Base-by-base conservation (phyloP, 2,797 vertebrate species). In the Champsocephalus esox region DNA sequence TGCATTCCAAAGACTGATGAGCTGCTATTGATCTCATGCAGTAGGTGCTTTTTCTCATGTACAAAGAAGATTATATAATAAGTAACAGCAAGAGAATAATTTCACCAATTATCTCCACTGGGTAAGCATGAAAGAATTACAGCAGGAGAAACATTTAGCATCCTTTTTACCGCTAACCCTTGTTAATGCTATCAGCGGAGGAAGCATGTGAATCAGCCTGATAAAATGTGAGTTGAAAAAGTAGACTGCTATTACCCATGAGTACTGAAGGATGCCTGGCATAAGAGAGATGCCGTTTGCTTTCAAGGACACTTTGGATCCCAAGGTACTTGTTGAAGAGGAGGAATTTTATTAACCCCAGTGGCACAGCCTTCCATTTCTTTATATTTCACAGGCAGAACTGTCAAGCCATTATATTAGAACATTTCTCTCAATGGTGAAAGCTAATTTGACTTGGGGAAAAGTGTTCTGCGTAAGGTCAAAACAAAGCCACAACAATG, bases 301-400 rank as follows among this genome's bases (percentile, higher is more conserved):
- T 92, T 93, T 95, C 95, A 96, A 96, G 95, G 95, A 95, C 95
- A 93, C 90, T 77, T 79, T 73, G 67, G 89, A 93, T 95, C 95
- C 95, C 95, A 92, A 87, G 95, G 92, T 95, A 95, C 95, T 95
- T 96, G 94, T 95, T 95, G 95, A 96, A 95, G 91, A 95, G 93
- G 90, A 95, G 91, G 95, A 95, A 96, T 96, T 94, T 93, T 95
- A 96, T 96, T 96, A 96, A 96, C 95, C 95, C 94, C 91, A 66
- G 84, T 96, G 95, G 93, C 95, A 93, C 71, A 81, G 87, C 90
- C 87, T 89, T 92, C 88, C 90, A 87, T 94, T 95, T 94, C 93
- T 93, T 93, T 86, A 89, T 86, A 92, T 92, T 94, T 93, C 90
- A 84, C 87, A 81, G 91, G 92, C 88, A 91, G 90, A 92, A 91